Base-by-base conservation (phyloP, 2,888 invertebrate genomes). In the Bembecia ichneumoniformis region DNA sequence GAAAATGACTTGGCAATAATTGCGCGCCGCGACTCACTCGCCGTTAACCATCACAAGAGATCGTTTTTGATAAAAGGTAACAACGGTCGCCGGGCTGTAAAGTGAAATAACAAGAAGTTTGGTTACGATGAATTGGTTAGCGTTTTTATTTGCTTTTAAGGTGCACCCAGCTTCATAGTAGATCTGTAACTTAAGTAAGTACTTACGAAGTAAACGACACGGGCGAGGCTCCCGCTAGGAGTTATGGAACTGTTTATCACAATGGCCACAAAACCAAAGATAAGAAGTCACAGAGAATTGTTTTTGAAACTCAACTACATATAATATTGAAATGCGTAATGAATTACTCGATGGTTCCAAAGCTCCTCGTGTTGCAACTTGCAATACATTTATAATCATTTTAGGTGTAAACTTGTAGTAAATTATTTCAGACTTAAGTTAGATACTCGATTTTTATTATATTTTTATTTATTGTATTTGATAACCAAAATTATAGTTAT, bases 111-210 rank as follows among this genome's bases (percentile, higher is more conserved):
- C 13, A 13, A 40, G 14, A 28, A 40, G 14, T 40, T 40, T 13
- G 36, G 36, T 36, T 28, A 28, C 7, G 10, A 17, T 46, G 10
- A 55, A 70, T 76, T 73, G 71, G 68, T 77, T 72, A 64, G 75
- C 67, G 74, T 81, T 79, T 81, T 74, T 78, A 81, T 77, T 82
- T 77, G 81, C 78, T 81, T 77, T 74, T 77, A 79, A 77, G 75
- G 74, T 74, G 71, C 74, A 75, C 76, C 28, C 77, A 74, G 81
- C 82, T 83, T 82, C 69, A 74, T 78, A 72, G 79, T 86, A 86
- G 86, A 87, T 86, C 86, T 86, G 84, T 82, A 83, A 82, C 78
- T 79, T 82, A 77, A 77, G 65, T 83, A 82, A 84, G 86, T 87
- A 86, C 86, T 86, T 86, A 87, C 76, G 71, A 72, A 74, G 68